A percentile compares a stretch with the other conserved stretches of the same genome.
These are phyloP conservation scores for Muschampia plurimacula DNA, from an alignment of 2,888 invertebrate species.

Conservation along the genomic window DNA sequence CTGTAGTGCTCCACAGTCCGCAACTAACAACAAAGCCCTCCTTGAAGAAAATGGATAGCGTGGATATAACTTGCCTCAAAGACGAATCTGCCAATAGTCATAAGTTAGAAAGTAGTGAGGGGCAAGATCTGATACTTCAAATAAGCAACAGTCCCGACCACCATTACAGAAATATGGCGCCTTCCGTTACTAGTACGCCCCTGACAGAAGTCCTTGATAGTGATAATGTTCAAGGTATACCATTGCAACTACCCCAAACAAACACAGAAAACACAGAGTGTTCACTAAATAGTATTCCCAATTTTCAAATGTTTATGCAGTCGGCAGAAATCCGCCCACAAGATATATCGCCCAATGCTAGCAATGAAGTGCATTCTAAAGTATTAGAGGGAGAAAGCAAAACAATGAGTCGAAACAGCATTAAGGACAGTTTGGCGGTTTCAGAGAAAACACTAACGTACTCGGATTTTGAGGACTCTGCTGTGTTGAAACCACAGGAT, in stretches of 20 bases:
- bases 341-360: constrained; percentile 57
- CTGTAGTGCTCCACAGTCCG: constrained; percentile 52
- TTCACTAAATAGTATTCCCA: constrained; percentile 53
- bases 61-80: constrained; percentile 70
- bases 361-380: constrained; percentile 53
- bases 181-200: constrained; percentile 75
- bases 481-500: constrained; percentile 65
- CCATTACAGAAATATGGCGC: constrained; percentile 63
- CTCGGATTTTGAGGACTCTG: constrained; percentile 70
- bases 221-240: constrained; percentile 54
- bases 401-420: constrained; percentile 57
- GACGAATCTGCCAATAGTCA: constrained; percentile 58
- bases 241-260: constrained; percentile 57
- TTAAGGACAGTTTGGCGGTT: constrained; percentile 53
- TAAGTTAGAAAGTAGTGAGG: constrained; percentile 47
- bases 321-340: constrained; percentile 71
- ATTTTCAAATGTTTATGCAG: constrained; percentile 64
- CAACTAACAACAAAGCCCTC: constrained; percentile 56
- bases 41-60: constrained; percentile 73
- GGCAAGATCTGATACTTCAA: constrained; percentile 45
- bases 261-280: constrained; percentile 50
- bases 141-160: constrained; percentile 60
- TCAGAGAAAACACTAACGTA: constrained; percentile 55
- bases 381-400: constrained; percentile 59
- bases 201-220: constrained; percentile 51